Base-by-base conservation (phyloP, 2,888 invertebrate genomes). In the Herminia tarsipennalis region DNA sequence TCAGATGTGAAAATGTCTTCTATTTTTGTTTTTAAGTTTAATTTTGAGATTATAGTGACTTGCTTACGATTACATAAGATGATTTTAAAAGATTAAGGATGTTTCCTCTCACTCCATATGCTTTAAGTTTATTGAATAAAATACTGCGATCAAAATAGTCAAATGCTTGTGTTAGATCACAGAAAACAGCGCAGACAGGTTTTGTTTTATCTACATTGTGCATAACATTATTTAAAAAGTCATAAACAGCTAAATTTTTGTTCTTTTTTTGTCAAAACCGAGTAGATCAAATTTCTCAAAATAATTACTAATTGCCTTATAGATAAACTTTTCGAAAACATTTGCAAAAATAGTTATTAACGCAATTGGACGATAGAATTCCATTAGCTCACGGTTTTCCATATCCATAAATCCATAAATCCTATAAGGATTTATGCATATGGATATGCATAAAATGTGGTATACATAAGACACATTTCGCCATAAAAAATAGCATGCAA, bases 1-100 rank as follows among this genome's bases (percentile, higher is more conserved):
- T 1, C 0, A 12, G 33, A 33, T 21, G n/a, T 20, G 2, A 21
- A 22, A 33, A 24, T 6, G 2, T 24, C 24, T 24, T 34, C 24
- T 14, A 5, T 22, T 24, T 24, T 22, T 6, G 5, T 24, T 14
- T 34, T 34, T 2, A 24, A 5, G 22, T 34, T 34, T n/a, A 14
- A 24, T 34, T 10, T 36, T 9, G 10, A 24, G 16, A 33, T 17
- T 9, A 30, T 10, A 4, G 30, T 33, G 1, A 21, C 13, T 33
- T 33, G 33, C 22, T 21, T 33, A n/a, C 33, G 33, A 20, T 33
- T 33, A 14, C 8, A 21, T 14, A 34, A 16, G 20, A 32, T 32
- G 32, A 32, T 18, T 20, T 32, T 32, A 20, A 10, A 2, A 32
- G 32, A 6, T 24, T 16, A 9, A 34, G 24, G 0, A 22, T 24